Percentiles rank a stretch among this genome's conserved stretches.
phyloP scores from a whole-genome alignment of 2,888 invertebrate species.

The Phaonia tiefii region DNA sequence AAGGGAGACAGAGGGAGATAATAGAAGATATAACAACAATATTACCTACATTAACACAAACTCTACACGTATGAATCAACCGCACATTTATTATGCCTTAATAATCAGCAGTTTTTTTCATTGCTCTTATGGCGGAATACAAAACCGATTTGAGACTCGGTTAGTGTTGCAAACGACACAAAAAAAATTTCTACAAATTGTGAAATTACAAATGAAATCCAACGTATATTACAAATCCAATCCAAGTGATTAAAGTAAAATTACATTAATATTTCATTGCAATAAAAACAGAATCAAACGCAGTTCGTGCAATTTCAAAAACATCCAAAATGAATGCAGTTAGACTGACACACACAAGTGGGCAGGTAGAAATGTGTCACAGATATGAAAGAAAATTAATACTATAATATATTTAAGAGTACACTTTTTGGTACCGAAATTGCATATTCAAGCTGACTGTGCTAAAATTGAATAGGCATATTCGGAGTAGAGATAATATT shows the following conservation, averaged over 20 bases:
- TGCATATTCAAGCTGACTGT: too few relatives aligned
- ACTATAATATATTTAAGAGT: too few relatives aligned
- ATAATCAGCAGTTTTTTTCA: constrained; percentile 57
- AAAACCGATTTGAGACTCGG: background rate
- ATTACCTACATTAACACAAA: too few relatives aligned
- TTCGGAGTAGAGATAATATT: too few relatives aligned
- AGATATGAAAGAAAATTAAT: too few relatives aligned
- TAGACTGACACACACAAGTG: too few relatives aligned
- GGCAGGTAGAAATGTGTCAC: too few relatives aligned
- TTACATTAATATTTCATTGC: constrained; percentile 62
- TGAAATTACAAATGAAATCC: constrained; percentile 53
- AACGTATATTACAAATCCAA: constrained; percentile 42
- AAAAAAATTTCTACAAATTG: too few relatives aligned
- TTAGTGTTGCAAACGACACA: background rate
- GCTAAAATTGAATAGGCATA: too few relatives aligned
- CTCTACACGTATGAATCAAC: constrained; percentile 45
- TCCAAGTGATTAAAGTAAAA: constrained; percentile 65
- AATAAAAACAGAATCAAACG: constrained; percentile 44
- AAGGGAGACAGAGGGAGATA: constrained; percentile 16
- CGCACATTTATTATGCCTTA: constrained; percentile 66
- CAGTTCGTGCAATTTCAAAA: too few relatives aligned
- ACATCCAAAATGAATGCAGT: too few relatives aligned
- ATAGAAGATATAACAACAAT: constrained; percentile 23
- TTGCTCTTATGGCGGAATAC: background rate
- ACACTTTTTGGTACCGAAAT: too few relatives aligned